Evolutionary conservation across 2,888 invertebrate species (phyloP).

Genomic region (Galeruca laticollis): DNA sequence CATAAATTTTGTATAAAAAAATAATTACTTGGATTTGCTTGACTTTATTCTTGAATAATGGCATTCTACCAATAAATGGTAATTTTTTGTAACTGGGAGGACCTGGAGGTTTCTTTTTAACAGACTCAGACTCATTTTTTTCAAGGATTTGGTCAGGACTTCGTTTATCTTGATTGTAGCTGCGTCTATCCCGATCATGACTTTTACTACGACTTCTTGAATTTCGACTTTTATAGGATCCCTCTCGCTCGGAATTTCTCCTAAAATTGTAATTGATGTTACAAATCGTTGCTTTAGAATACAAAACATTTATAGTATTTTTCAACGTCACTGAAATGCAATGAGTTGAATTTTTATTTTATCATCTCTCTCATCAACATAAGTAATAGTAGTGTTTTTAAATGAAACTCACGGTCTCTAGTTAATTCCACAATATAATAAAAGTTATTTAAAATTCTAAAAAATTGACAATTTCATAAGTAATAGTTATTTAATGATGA

Average conservation of each 20-base stretch:
- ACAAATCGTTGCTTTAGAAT: no score
- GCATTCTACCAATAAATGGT: constrained; percentile 89
- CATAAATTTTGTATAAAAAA: not conserved
- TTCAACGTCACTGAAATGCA: no score
- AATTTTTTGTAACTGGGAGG: constrained; percentile 76
- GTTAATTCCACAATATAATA: no score
- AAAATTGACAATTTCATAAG: no score
- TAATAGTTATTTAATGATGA: no score
- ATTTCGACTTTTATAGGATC: constrained; percentile 30
- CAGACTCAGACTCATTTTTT: not conserved
- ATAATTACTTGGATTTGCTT: constrained; percentile 48
- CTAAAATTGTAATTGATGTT: not conserved
- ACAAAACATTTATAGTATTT: no score
- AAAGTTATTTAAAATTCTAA: no score
- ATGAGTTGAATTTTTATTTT: no score
- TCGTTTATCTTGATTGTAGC: constrained; percentile 18
- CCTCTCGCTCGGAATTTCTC: constrained; percentile 39
- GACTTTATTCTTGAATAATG: constrained; percentile 77
- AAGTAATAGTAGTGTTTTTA: no score
- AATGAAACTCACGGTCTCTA: no score
- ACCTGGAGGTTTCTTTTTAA: constrained; percentile 59
- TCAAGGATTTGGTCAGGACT: constrained; percentile 25
- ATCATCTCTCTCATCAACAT: no score
- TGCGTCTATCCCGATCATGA: not conserved
- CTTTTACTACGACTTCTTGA: constrained; percentile 45